phyloP scores from a whole-genome alignment of 2,888 invertebrate species.

The Caenorhabditis sp. region DNA sequence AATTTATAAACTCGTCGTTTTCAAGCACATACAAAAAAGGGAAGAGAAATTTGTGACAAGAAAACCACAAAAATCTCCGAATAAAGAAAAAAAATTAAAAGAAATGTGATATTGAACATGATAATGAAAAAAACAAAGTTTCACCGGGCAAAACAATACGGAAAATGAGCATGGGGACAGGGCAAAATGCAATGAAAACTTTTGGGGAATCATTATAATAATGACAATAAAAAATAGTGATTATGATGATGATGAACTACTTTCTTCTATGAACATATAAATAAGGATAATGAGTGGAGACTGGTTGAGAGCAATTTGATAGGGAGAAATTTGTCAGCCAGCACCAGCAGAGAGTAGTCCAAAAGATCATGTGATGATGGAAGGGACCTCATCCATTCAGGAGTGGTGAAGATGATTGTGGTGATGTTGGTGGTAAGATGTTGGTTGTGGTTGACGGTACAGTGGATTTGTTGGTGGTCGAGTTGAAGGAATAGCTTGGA shows the following conservation, averaged over 20 bases:
- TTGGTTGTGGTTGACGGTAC: not conserved
- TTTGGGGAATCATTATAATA: not conserved
- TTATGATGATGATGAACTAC: not conserved
- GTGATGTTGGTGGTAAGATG: not conserved
- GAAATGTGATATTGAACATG: not conserved
- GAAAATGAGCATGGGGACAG: not conserved
- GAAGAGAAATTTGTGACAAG: not conserved
- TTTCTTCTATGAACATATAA: not conserved
- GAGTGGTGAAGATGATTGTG: not conserved
- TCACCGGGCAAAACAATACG: too few species aligned
- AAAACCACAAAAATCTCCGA: not conserved
- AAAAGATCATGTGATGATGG: too few species aligned
- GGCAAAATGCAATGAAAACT: not conserved
- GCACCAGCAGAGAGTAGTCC: too few species aligned
- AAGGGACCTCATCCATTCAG: not conserved
- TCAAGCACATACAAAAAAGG: not conserved
- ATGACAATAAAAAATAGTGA: not conserved
- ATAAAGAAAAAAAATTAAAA: not conserved
- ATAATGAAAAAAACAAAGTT: not conserved
- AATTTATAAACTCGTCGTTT: conserved; percentile 1
- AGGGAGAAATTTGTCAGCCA: not conserved
- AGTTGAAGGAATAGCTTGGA: not conserved
- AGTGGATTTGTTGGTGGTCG: not conserved
- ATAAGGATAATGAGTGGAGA: not conserved
- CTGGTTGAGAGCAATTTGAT: not conserved